Evolutionary conservation across 92 coral and sea anemone species (phyloP), one percentile per base, ranked within the genome.

Genomic region (Actinostola sp.): DNA sequence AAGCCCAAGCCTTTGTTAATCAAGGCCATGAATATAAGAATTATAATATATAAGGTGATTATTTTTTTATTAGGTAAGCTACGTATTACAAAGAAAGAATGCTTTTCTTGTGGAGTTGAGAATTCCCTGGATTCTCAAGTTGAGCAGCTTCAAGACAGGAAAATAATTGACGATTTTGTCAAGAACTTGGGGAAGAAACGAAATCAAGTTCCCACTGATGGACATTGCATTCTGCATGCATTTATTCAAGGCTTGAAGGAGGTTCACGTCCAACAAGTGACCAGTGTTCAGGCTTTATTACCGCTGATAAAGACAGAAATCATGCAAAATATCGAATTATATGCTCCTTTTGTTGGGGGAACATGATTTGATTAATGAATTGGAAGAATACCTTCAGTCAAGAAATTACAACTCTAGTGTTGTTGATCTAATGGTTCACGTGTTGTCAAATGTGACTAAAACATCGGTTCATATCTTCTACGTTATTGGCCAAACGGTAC

Each of bases 221-320:
- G 79, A 45, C 79, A 73, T 30, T 71, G 77, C 49, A 71, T 71
- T 13, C 46, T 71, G 5, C 60, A 56, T 56, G 70, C 77, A 16
- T 71, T 71, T 35, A 4, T 30, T 20, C 29, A 26, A n/a, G 65
- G 66, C 8, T 49, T 71, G 15, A 15, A 57, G 6, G 77, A 71
- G n/a, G 51, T 17, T 1, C 32, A 71, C 17, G 17, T 27, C 26
- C 30, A 68, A 45, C 66, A 9, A 5, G 44, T 61, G 8, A 39
- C 16, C 35, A 61, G 42, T 51, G 52, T 45, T 1, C 34, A 33
- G 15, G 21, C 60, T 1, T 39, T 73, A 7, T 8, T 50, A 35
- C 58, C 58, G 9, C 35, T 38, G 11, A 61, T 73, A 11, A 61
- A 44, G 44, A 26, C 17, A 16, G 79, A 73, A 48, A n/a, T n/a